Evolutionary conservation across 2,888 invertebrate species (phyloP), one percentile per base, ranked within the genome.

Genomic region (Stomorhina lunata): DNA sequence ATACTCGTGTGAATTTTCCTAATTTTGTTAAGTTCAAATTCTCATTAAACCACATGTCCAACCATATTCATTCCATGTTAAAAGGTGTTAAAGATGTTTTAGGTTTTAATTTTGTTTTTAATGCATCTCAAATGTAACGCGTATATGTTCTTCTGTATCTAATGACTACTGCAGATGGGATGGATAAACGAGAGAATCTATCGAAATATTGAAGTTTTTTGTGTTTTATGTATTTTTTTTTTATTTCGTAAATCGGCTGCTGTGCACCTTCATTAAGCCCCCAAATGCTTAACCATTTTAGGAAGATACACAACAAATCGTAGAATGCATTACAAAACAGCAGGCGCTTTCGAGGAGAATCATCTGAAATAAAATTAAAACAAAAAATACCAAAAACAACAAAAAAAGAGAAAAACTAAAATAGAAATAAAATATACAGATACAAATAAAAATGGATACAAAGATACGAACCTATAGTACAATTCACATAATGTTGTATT

Each of bases 191-290:
- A 32, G 25, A 37, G 48, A 72, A 73, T 48, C 55, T 55, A 65
- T 76, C 37, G 55, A 63, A 57, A 53, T 63, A 20, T 80, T 55
- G 22, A 73, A 17, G 25, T 43, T 20, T 10, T 43, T 22, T 45
- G 15, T 22, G 27, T 45, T 32, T 48, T 29, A 7, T 68, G 32
- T 20, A 48, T 40, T 43, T 10, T 48, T n/a, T 57, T 66, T 65
- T 61, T 63, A 17, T 50, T 29, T 48, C 53, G 15, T 57, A 75
- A 75, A 76, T 81, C 78, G 78, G 82, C 69, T 80, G 76, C 79
- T 78, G 79, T 80, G 65, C 57, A 75, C 80, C 81, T 78, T 73
- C 77, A 81, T 78, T 78, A 78, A 75, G 84, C 83, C 85, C 78
- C 84, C 80, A 66, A 81, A 83, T 69, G 59, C 68, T 79, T 61